phyloP scores from a whole-genome alignment of 2,113 vertebrate genomes.

The Varanus salvator region DNA sequence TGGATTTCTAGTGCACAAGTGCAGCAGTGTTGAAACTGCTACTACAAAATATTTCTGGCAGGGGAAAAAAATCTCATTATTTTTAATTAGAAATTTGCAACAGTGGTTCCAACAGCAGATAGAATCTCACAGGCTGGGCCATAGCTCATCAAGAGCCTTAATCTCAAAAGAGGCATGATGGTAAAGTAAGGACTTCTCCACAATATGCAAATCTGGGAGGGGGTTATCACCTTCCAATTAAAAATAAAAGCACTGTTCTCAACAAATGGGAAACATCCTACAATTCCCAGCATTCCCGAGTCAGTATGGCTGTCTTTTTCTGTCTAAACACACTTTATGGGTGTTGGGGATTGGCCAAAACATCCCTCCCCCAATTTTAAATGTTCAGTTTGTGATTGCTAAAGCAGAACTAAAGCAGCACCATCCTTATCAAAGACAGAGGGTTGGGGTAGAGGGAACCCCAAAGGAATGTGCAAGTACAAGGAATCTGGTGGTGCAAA shows the following conservation, averaged over 20 bases:
- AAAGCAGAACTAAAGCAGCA: too few relatives aligned
- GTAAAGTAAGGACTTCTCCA: rapidly evolving
- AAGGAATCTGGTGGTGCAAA: too few relatives aligned
- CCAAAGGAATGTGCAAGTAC: too few relatives aligned
- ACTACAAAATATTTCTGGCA: too few relatives aligned
- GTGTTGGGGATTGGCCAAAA: not conserved
- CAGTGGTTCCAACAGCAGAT: not conserved
- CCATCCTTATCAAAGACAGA: too few relatives aligned
- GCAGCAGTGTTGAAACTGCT: not conserved
- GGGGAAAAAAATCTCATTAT: constrained; percentile 29
- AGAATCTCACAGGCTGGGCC: constrained; percentile 31
- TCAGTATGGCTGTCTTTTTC: too few relatives aligned
- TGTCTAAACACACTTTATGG: too few relatives aligned
- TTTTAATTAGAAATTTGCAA: not conserved
- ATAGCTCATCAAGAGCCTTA: not conserved
- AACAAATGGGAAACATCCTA: too few relatives aligned
- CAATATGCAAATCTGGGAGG: not conserved
- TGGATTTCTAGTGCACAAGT: not conserved
- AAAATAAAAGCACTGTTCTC: too few relatives aligned
- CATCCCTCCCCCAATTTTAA: not conserved
- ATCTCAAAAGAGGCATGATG: not conserved
- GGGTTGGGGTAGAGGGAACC: too few relatives aligned
- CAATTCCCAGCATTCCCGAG: too few relatives aligned
- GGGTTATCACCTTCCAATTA: not conserved
- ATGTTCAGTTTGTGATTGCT: too few relatives aligned